Percentiles rank a stretch among this genome's conserved stretches.
Evolutionary conservation across 2,888 invertebrate species (phyloP).

Genomic region (Ischnura elegans): DNA sequence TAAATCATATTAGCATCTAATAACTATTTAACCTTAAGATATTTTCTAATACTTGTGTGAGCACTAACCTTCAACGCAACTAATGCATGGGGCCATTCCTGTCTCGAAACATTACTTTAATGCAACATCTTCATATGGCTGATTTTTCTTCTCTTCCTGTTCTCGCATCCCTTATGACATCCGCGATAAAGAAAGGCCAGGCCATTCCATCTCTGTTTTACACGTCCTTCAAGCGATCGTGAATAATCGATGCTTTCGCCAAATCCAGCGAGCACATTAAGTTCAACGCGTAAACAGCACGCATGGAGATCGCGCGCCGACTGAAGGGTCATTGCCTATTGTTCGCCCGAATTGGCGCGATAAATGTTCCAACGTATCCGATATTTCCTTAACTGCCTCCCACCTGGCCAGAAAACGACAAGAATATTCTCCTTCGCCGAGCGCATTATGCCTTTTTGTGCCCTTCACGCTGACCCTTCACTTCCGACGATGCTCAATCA

Average conservation of each 20-base stretch:
- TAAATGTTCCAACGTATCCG: not conserved
- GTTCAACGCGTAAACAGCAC: not conserved
- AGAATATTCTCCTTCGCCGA: not conserved
- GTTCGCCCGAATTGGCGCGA: not conserved
- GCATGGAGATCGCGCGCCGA: not conserved
- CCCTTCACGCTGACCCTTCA: not conserved
- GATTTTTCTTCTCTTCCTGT: not conserved
- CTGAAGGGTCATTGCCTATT: not conserved
- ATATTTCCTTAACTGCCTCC: not conserved
- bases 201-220: not conserved
- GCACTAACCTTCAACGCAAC: too few species aligned
- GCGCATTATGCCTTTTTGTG: not conserved
- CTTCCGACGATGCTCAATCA: not conserved
- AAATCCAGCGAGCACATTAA: not conserved
- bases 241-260: constrained; percentile 17
- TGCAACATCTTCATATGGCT: not conserved
- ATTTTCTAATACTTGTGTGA: too few species aligned
- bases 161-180: not conserved
- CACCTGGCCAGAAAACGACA: not conserved
- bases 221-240: not conserved
- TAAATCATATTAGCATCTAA: too few species aligned
- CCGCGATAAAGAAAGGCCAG: not conserved
- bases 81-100: not conserved
- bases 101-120: not conserved
- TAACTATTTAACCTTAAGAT: too few species aligned